phyloP scores from a whole-genome alignment of 2,888 invertebrate species.

The Andrena bicolor region DNA sequence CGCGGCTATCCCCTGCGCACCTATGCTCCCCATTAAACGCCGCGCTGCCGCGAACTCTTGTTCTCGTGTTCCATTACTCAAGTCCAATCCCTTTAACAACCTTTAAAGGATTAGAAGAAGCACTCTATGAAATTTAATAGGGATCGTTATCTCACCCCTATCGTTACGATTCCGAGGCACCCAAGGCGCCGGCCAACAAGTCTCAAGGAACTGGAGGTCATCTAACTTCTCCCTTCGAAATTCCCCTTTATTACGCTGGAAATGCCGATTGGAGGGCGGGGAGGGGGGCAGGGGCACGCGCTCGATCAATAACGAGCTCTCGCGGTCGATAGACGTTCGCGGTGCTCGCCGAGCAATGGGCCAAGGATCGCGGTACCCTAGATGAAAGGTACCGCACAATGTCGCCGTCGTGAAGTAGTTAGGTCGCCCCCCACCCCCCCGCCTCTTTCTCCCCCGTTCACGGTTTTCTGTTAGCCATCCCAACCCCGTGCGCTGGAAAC shows the following conservation, averaged over 20 bases:
- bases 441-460: slow-evolving; percentile 22
- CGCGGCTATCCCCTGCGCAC: slow-evolving; percentile 27
- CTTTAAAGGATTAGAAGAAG: background rate
- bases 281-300: too few relatives aligned
- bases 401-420: slow-evolving; percentile 79
- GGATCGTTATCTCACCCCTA: too few relatives aligned
- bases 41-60: background rate
- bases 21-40: slow-evolving; percentile 8
- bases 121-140: background rate
- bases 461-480: slow-evolving; percentile 21
- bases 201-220: too few relatives aligned
- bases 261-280: too few relatives aligned
- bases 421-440: slow-evolving; percentile 38
- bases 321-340: slow-evolving; percentile 1
- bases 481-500: slow-evolving; percentile 55
- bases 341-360: slow-evolving; percentile 15
- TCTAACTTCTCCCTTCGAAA: too few relatives aligned
- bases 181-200: too few relatives aligned
- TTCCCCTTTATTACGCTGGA: too few relatives aligned
- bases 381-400: slow-evolving; percentile 80
- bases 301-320: slow-evolving; percentile 20
- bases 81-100: background rate
- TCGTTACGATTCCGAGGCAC: too few relatives aligned
- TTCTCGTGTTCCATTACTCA: background rate
- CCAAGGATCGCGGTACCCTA: slow-evolving; percentile 60